phyloP scores from a whole-genome alignment of 2,797 vertebrate genomes.

The Uromys caudimaculatus region DNA sequence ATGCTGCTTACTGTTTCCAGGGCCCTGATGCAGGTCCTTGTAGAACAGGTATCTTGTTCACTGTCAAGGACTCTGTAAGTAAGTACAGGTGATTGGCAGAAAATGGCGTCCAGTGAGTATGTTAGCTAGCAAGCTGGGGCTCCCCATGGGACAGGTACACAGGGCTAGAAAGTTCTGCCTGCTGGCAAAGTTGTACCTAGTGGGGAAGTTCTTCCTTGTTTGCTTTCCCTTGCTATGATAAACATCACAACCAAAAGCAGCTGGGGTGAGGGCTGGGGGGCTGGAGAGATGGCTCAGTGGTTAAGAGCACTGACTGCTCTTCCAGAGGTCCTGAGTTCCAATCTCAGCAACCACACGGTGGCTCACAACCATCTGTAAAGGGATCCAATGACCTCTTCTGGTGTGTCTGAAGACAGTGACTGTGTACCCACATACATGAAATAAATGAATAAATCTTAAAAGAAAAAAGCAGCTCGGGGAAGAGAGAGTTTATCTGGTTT shows the following conservation, averaged over 20 bases:
- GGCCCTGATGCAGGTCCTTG: neutral
- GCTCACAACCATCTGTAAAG: too few species aligned
- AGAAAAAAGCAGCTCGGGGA: too few species aligned
- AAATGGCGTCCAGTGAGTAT: neutral
- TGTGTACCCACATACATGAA: too few species aligned
- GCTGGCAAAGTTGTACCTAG: neutral
- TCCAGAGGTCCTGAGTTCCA: too few species aligned
- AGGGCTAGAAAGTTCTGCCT: neutral
- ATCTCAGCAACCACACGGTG: too few species aligned
- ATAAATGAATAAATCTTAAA: too few species aligned
- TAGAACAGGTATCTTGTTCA: neutral
- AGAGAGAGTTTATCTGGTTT: neutral
- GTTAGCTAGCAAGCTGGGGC: neutral
- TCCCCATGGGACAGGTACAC: neutral
- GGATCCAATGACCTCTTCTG: too few species aligned
- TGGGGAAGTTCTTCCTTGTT: neutral
- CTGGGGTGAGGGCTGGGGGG: too few species aligned
- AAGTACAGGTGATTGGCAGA: neutral
- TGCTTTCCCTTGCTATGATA: neutral
- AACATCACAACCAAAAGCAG: neutral
- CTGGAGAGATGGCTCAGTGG: too few species aligned
- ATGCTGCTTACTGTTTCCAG: neutral
- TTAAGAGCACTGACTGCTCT: too few species aligned
- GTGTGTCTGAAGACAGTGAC: too few species aligned
- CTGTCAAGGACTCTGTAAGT: neutral